Evolutionary conservation across 1,140 invertebrate species (phyloP), one percentile per base, ranked within the genome.

Genomic region (Euura saliciscinereae): DNA sequence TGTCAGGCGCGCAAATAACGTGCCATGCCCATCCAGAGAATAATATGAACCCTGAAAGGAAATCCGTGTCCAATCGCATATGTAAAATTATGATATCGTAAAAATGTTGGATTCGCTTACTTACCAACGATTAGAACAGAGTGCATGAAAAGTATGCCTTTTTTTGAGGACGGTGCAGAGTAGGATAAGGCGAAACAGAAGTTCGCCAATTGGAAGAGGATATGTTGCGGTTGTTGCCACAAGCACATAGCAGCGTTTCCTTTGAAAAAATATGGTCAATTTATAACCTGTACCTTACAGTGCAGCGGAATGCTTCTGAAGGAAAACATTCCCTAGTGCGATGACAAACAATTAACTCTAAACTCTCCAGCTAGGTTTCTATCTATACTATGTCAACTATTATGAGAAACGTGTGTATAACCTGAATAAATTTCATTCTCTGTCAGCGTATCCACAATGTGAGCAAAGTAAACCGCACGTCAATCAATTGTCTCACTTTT

Each of bases 11-110:
- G 81, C 95, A 97, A 59, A 96, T 93, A 2, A 96, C 91, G 75
- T 95, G 94, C 95, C 95, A 97, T 7, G 95, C 93, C 96, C 96
- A 97, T 44, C 94, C 91, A 3, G 93, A 95, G 77, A 95, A 91
- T 75, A 97, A 83, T 85, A 96, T 90, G 79, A 95, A 95, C 51
- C 93, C 95, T 96, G 51, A 83, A 84, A 71, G 66, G 74, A 71
- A 65, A 71, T 51, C 28, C 28, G 28, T 28, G 28, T 28, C 28
- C 28, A 71, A 43, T 68, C 71, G 8, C 13, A 13, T 10, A 64
- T 13, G 59, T 64, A 10, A 64, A 10, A 64, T 64, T 64, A 64
- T 43, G 10, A 10, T 8, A 42, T 13, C 69, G n/a, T 28, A 75
- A 45, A 70, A 6, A 72, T 70, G 69, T 69, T 72, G 42, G 73